Conservation (phyloP, 2,888 invertebrate genomes). For the Dastarcus helophoroides region DNA sequence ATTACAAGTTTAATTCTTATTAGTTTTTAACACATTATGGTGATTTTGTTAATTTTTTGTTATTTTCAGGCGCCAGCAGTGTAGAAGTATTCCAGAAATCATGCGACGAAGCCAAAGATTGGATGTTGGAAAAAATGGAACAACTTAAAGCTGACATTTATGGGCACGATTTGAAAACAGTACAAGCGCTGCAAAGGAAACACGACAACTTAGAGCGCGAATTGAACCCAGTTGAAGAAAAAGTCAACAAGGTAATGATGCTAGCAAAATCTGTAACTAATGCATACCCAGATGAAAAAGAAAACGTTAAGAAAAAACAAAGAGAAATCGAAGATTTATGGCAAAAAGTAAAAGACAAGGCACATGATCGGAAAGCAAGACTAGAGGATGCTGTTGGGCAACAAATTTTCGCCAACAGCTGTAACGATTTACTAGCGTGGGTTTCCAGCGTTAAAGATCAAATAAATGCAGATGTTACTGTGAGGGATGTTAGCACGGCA, state of each 20-base stretch:
- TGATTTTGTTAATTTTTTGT: no score
- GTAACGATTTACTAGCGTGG: conserved; percentile 73
- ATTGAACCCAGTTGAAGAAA: conserved; percentile 87
- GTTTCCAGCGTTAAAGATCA: conserved; percentile 67
- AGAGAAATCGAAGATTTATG: conserved; percentile 78
- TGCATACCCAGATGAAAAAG: conserved; percentile 82
- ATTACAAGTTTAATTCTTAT: no score
- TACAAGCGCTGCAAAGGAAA: conserved; percentile 79
- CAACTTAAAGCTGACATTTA: conserved; percentile 68
- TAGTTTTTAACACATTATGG: no score
- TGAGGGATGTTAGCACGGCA: conserved; percentile 85
- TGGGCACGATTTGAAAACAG: conserved; percentile 81
- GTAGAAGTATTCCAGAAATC: conserved; percentile 93
- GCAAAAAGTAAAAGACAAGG: conserved; percentile 78
- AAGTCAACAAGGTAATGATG: conserved; percentile 77
- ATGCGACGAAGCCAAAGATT: conserved; percentile 92
- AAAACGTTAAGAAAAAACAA: conserved; percentile 75
- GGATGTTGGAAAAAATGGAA: conserved; percentile 95
- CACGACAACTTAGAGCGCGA: conserved; percentile 92
- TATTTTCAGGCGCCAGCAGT: conserved; percentile 39
- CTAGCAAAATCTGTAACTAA: conserved; percentile 84
- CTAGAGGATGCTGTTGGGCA: conserved; percentile 92
- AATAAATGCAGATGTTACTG: conserved; percentile 62
- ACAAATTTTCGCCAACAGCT: conserved; percentile 83
- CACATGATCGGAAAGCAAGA: conserved; percentile 67